Base-by-base conservation (phyloP, 2,797 vertebrate species). In the Luscinia megarhynchos region DNA sequence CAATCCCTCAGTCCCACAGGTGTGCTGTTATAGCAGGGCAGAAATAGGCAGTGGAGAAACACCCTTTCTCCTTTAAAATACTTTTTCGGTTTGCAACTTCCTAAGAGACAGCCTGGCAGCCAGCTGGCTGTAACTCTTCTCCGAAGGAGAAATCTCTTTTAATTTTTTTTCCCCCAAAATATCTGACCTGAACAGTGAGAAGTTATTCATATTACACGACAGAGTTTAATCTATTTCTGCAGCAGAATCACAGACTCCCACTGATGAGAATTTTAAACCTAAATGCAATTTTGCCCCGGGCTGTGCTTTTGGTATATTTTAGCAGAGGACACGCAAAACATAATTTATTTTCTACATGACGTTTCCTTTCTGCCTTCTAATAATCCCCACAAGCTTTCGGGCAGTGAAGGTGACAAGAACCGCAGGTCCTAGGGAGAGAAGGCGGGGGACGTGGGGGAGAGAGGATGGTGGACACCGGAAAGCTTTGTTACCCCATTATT, bases 41-140 rank as follows among this genome's bases (percentile, higher is more conserved):
- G 88, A 98, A 98, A 87, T 89, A 24, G 98, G 97, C 30, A 97
- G 62, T 7, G 95, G 80, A 7, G 96, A 93, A 30, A 77, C 62
- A 5, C 81, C 95, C 50, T 95, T 73, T 51, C 83, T 64, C 61
- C 97, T 83, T 95, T 82, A 14, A 97, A 97, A 84, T 95, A 96
- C 30, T 75, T 76, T 26, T 98, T 97, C 92, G 98, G 97, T 77
- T 96, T 97, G 20, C 69, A 80, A 10, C 84, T 96, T 34, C 97
- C 97, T 84, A 97, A 75, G 97, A 97, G 74, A 97, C n/a, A n/a
- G 97, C 38, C 91, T 95, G 98, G 97, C 98, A 98, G 12, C 97
- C 97, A 8, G 98, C 97, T 11, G 98, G 10, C 57, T 97, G 50
- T 81, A 98, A 92, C 78, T 97, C 95, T 86, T 98, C 98, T 82